Base-by-base conservation (phyloP, 2,888 invertebrate genomes). In the Drosophila subsilvestris region DNA sequence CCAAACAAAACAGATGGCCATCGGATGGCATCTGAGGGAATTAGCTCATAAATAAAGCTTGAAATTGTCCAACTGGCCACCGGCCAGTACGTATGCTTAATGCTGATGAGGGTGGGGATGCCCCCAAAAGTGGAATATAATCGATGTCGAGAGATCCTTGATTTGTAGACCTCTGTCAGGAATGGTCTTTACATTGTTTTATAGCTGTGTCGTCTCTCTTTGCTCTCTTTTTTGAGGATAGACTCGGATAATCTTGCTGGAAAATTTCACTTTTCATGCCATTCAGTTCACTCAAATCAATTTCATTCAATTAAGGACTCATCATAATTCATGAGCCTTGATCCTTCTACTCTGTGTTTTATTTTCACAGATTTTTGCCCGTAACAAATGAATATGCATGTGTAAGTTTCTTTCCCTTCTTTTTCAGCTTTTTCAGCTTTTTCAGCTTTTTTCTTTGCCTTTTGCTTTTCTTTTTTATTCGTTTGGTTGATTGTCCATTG, bases 261-360 rank as follows among this genome's bases (percentile, higher is more conserved):
- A 27, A 42, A 43, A 48, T 66, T 44, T 44, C 50, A 70, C 50
- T 67, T 51, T 45, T 68, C 58, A 32, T 51, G 37, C 25, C 51
- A 56, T 62, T 12, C 10, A 25, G 54, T 48, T 9, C 43, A 55
- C 55, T 54, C 42, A 54, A 48, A 66, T 68, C 57, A 60, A 66
- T 69, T 70, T 75, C 73, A 82, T 83, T 86, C 79, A 85, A 85
- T 82, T 87, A 85, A 82, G 71, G 68, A 37, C 76, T 82, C 79
- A 83, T 82, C 79, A 83, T 88, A 85, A 88, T 83, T 82, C 76
- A 82, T 87, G 86, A 87, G 69, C 37, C 37, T 80, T 80, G 77
- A 65, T 59, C 32, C 32, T 0, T 5, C 32, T 14, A 56, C 62
- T 61, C 60, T 76, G 61, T 55, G 58, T 17, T 56, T 22, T 50